phyloP scores from a whole-genome alignment of 2,113 vertebrate genomes.

The Caranx ignobilis region DNA sequence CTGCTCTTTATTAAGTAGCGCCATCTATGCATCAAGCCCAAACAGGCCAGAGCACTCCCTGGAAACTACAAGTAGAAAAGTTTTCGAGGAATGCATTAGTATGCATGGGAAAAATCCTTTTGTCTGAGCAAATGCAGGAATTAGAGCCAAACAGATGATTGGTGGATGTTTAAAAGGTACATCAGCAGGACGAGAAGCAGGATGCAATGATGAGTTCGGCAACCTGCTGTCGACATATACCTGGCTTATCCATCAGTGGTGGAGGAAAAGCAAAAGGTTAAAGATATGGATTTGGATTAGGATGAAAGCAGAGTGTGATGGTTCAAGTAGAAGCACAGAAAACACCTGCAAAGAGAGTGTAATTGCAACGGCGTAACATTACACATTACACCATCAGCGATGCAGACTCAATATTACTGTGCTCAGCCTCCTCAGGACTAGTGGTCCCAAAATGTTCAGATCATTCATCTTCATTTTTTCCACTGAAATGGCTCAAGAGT shows the following conservation, averaged over 20 bases:
- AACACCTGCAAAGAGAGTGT: slow-evolving; percentile 12
- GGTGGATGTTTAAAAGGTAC: slow-evolving; percentile 43
- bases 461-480: too few species aligned
- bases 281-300: slow-evolving; percentile 30
- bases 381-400: too few species aligned
- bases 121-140: slow-evolving; percentile 29
- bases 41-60: slow-evolving; percentile 41
- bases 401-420: not conserved
- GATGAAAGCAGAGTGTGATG: slow-evolving; percentile 41
- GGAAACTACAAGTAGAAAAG: slow-evolving; percentile 38
- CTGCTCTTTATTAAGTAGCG: slow-evolving; percentile 34
- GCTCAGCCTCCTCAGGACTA: not conserved
- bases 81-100: slow-evolving; percentile 59
- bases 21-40: slow-evolving; percentile 14
- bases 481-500: not conserved
- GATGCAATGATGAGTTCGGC: slow-evolving; percentile 21
- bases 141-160: slow-evolving; percentile 55
- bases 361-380: not conserved
- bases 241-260: slow-evolving; percentile 29
- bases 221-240: slow-evolving; percentile 36
- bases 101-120: slow-evolving; percentile 53
- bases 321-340: not conserved
- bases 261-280: slow-evolving; percentile 40
- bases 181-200: slow-evolving; percentile 19
- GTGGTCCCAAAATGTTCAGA: too few species aligned